phyloP scores from a whole-genome alignment of 2,888 invertebrate genomes.

The Drosophila parthenogenetica region DNA sequence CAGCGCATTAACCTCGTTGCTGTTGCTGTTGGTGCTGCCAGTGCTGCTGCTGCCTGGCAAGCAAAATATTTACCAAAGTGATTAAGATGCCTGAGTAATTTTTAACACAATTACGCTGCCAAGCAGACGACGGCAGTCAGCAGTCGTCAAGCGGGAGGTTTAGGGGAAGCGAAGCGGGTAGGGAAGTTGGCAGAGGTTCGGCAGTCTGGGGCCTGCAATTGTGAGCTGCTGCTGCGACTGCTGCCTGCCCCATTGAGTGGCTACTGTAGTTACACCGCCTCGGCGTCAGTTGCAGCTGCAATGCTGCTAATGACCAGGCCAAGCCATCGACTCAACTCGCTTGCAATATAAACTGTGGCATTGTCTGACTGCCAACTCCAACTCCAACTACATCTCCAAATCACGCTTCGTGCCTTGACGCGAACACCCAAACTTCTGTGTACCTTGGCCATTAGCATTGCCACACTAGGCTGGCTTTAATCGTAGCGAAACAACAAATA shows the following conservation, averaged over 20 bases:
- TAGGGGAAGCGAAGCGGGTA: no score
- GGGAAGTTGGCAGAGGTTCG: constrained; percentile 41
- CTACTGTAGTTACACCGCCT: constrained; percentile 64
- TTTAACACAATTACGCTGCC: constrained; percentile 82
- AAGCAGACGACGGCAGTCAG: constrained; percentile 76
- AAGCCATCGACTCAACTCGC: constrained; percentile 48
- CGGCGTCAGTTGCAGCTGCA: constrained; percentile 73
- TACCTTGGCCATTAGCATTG: constrained; percentile 68
- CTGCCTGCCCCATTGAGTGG: constrained; percentile 52
- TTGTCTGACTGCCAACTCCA: constrained; percentile 54
- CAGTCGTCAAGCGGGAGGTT: constrained; percentile 31
- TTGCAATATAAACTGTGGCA: constrained; percentile 77
- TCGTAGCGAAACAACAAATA: constrained; percentile 66
- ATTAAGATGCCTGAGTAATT: constrained; percentile 82
- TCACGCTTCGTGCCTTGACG: constrained; percentile 29
- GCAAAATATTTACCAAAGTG: constrained; percentile 82
- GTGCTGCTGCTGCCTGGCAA: constrained; percentile 55
- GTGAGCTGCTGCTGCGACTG: constrained; percentile 35
- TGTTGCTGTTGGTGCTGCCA: constrained; percentile 33
- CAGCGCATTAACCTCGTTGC: constrained; percentile 76
- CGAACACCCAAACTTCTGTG: constrained; percentile 68
- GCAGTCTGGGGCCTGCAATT: constrained; percentile 46
- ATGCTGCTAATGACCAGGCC: constrained; percentile 76
- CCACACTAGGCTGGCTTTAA: constrained; percentile 74
- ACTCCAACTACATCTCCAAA: constrained; percentile 20